Evolutionary conservation across 2,797 vertebrate species (phyloP).

Genomic region (Denticeps clupeoides): DNA sequence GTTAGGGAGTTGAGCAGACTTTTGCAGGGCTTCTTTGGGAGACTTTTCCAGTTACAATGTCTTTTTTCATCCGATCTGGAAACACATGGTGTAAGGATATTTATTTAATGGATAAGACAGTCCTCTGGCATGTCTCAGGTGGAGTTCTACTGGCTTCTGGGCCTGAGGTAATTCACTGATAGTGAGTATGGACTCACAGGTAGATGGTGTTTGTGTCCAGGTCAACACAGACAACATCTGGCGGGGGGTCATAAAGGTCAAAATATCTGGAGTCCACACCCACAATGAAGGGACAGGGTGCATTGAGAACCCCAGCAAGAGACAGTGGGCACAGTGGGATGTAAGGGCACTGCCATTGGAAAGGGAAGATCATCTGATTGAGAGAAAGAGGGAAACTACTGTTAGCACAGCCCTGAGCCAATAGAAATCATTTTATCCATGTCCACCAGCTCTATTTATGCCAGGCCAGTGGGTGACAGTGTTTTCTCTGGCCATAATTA

Average conservation of each 20-base stretch:
- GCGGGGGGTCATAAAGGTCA: constrained; percentile 92
- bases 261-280: constrained; percentile 98
- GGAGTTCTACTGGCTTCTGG: too few species aligned
- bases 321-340: constrained; percentile 94
- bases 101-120: too few species aligned
- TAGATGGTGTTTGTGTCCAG: constrained; percentile 96
- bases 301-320: constrained; percentile 85
- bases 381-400: not conserved
- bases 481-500: too few species aligned
- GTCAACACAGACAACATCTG: constrained; percentile 94
- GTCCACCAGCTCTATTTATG: too few species aligned
- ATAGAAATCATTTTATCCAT: too few species aligned
- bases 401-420: too few species aligned
- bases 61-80: constrained; percentile 90
- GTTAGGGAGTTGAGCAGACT: constrained; percentile 71
- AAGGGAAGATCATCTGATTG: constrained; percentile 94
- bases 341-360: constrained; percentile 98
- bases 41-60: constrained; percentile 83
- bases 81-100: not conserved
- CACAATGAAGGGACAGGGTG: constrained; percentile 89
- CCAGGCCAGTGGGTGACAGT: too few species aligned
- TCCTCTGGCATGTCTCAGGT: too few species aligned
- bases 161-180: too few species aligned
- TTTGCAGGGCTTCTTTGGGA: constrained; percentile 95
- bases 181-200: constrained; percentile 61